phyloP scores from a whole-genome alignment of 2,888 invertebrate genomes.

The Hesperia comma region DNA sequence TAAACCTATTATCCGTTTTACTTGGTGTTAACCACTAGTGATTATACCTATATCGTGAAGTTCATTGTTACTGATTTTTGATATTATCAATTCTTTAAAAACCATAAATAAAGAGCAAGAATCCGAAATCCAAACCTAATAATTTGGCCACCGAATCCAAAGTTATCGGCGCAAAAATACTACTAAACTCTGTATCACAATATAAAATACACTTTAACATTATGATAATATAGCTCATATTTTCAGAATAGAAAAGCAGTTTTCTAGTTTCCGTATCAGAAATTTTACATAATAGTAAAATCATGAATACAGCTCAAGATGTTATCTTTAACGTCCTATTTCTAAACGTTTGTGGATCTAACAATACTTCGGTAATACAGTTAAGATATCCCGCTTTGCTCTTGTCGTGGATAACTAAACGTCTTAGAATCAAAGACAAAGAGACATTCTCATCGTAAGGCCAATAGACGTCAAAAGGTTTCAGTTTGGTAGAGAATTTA shows the following conservation, averaged over 20 bases:
- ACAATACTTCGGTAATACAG: conserved; percentile 11
- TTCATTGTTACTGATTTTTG: too few species aligned
- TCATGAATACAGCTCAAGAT: conserved; percentile 5
- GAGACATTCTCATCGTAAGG: conserved; percentile 16
- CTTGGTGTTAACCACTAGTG: too few species aligned
- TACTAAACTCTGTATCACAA: too few species aligned
- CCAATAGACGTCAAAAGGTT: conserved; percentile 26
- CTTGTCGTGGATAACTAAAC: conserved; percentile 28
- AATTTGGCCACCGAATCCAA: too few species aligned
- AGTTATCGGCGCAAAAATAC: too few species aligned
- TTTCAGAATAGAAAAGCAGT: not conserved
- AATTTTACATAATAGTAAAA: not conserved
- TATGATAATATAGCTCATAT: not conserved
- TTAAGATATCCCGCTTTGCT: conserved; percentile 12
- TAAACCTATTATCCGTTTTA: too few species aligned
- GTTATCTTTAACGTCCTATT: conserved; percentile 1
- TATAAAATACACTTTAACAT: not conserved
- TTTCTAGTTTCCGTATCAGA: conserved; percentile 3
- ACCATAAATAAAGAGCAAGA: too few species aligned
- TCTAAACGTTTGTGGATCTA: conserved; percentile 11
- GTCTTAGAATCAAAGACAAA: conserved; percentile 31
- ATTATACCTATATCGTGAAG: too few species aligned
- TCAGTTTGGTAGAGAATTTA: conserved; percentile 25
- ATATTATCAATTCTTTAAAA: too few species aligned
- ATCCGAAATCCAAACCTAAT: too few species aligned